Percentiles rank a stretch among this genome's conserved stretches.
Conservation (phyloP, 1,140 invertebrate species). For the Drosophila bipectinata region DNA sequence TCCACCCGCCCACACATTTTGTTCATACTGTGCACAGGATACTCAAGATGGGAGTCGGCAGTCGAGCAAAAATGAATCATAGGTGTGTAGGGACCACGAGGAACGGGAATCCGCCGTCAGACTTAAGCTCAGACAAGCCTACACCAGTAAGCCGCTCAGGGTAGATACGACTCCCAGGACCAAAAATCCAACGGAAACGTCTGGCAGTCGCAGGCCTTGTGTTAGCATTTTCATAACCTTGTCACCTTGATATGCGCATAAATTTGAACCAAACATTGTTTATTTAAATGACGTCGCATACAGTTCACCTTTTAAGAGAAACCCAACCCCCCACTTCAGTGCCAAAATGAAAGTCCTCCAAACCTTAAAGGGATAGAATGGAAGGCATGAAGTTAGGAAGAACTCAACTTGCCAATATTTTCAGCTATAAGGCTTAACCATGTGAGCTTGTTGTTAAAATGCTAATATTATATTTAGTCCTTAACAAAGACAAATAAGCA, state of each 20-base stretch:
- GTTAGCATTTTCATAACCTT: conserved; percentile 80
- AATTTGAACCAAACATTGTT: conserved; percentile 80
- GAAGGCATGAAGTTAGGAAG: too few species aligned
- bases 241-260: conserved; percentile 81
- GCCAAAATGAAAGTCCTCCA: conserved; percentile 23
- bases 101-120: conserved; percentile 18
- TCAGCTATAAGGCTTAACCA: too few species aligned
- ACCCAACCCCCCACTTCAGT: background rate
- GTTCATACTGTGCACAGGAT: conserved; percentile 1
- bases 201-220: conserved; percentile 30
- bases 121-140: conserved; percentile 20
- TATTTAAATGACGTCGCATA: conserved; percentile 73
- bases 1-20: conserved; percentile 26
- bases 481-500: too few species aligned
- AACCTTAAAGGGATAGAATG: conserved; percentile 5
- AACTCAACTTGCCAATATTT: too few species aligned
- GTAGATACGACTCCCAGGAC: background rate
- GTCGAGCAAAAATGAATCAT: conserved; percentile 33
- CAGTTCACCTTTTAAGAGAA: conserved; percentile 15
- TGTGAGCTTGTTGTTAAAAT: too few species aligned
- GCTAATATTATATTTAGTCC: too few species aligned
- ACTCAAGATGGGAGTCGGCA: conserved; percentile 21
- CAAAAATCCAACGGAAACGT: conserved; percentile 4
- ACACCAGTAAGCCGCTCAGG: conserved; percentile 13
- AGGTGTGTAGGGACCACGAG: conserved; percentile 8